These are phyloP conservation scores for Arizona elegans DNA, from an alignment of 2,113 vertebrate genomes.

Conservation along the genomic window DNA sequence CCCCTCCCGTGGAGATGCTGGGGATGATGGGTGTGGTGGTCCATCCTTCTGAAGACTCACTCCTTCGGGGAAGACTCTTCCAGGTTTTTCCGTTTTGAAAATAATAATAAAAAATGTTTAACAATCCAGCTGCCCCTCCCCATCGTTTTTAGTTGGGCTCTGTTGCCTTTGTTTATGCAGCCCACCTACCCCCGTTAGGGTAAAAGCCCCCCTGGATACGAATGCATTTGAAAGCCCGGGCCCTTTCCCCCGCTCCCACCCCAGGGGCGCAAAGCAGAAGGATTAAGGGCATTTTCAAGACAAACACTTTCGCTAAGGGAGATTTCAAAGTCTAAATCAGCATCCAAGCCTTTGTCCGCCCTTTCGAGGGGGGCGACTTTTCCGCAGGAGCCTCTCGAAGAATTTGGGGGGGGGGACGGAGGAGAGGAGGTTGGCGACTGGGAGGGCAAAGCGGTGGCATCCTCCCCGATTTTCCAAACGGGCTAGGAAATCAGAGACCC, in stretches of 20 bases:
- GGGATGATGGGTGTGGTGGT: neutral
- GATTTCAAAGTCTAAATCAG: constrained; percentile 61
- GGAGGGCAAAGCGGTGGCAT: neutral
- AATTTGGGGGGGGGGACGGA: neutral
- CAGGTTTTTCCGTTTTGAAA: neutral
- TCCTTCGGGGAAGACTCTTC: neutral
- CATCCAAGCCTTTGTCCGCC: neutral
- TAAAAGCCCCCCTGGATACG: constrained; percentile 27
- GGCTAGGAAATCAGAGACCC: neutral
- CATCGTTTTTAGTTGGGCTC: neutral
- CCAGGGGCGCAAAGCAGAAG: constrained; percentile 38
- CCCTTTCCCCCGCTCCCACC: constrained; percentile 18
- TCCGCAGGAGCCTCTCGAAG: neutral
- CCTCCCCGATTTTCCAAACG: too few relatives aligned
- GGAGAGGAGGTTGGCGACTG: too few relatives aligned
- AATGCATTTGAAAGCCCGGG: constrained; percentile 52
- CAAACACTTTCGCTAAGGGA: constrained; percentile 66
- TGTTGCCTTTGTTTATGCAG: constrained; percentile 38
- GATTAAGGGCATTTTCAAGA: constrained; percentile 68
- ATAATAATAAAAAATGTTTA: neutral
- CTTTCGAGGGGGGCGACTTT: neutral
- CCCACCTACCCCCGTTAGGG: neutral
- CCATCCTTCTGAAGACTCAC: neutral
- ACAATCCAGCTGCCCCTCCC: neutral
- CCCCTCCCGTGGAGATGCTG: neutral